Evolutionary conservation across 2,888 invertebrate species (phyloP).

Genomic region (Sicus ferrugineus): DNA sequence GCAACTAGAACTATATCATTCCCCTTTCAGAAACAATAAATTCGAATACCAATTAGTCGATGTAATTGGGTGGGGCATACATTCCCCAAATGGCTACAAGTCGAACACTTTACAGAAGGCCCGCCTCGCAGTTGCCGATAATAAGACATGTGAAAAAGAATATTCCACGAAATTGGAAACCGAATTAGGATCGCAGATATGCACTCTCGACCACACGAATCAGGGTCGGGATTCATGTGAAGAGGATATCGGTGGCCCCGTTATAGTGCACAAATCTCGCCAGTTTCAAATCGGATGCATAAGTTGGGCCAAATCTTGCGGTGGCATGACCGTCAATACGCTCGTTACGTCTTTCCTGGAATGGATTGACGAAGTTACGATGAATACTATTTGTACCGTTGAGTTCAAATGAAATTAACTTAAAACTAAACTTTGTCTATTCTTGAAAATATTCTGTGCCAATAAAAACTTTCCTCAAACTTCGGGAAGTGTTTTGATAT

Average conservation of each 20-base stretch:
- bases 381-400: not conserved
- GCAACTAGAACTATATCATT: not conserved
- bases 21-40: constrained; percentile 38
- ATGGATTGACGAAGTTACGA: not conserved
- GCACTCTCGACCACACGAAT: constrained; percentile 52
- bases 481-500: no score
- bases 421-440: no score
- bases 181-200: constrained; percentile 46
- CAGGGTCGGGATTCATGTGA: constrained; percentile 66
- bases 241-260: constrained; percentile 68
- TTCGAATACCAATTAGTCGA: constrained; percentile 48
- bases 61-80: constrained; percentile 67
- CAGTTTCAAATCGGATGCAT: constrained; percentile 67
- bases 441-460: no score
- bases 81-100: constrained; percentile 64
- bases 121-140: constrained; percentile 57
- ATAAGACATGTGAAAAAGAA: constrained; percentile 43
- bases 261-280: constrained; percentile 62
- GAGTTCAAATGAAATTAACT: not conserved
- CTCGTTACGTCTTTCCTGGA: constrained; percentile 56
- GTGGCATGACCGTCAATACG: constrained; percentile 67
- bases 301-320: constrained; percentile 68
- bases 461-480: no score
- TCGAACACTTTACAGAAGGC: constrained; percentile 67
- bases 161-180: constrained; percentile 40